Evolutionary conservation across 1,140 invertebrate genomes (phyloP), one percentile per base, ranked within the genome.

Genomic region (Parasteatoda tepidariorum): DNA sequence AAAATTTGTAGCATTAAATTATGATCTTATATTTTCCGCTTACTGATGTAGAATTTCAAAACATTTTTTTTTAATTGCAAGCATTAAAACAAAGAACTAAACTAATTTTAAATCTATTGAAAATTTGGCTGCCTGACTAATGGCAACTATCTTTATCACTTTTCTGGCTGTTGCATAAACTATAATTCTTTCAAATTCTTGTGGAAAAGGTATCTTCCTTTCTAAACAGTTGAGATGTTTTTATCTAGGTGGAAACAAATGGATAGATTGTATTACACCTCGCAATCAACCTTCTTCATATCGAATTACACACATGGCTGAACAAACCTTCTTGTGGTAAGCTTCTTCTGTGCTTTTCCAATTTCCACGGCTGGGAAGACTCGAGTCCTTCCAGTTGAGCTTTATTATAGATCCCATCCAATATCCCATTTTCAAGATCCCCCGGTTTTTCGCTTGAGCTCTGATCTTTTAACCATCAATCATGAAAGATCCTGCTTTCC

Each of bases 181-280:
- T n/a, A n/a, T n/a, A n/a, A n/a, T n/a, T n/a, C n/a, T n/a, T n/a
- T n/a, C n/a, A n/a, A n/a, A n/a, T n/a, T n/a, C n/a, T n/a, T n/a
- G 13, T 13, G 13, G 38, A 41, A 41, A 41, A 41, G 38, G 13
- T 41, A 62, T 34, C n/a, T 38, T 22, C 24, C 68, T 6, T 74
- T 59, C 57, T 48, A 62, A 75, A 62, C 57, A 64, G 24, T 34
- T 64, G 33, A 75, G 41, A 41, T 64, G 34, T 41, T 55, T 22
- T 9, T 28, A 59, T 38, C 22, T 22, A 28, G 24, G 59, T n/a
- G 11, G 75, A 79, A 67, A 68, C 75, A 79, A 79, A 79, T 57
- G 62, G 75, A 67, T 54, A 79, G 48, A 79, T 79, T 79, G 75
- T 79, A 79, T 79, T 79, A 79, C 75, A 79, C 64, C 75, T 79